Evolutionary conservation across 2,113 vertebrate genomes (phyloP).

Genomic region (Dicaeum eximium): DNA sequence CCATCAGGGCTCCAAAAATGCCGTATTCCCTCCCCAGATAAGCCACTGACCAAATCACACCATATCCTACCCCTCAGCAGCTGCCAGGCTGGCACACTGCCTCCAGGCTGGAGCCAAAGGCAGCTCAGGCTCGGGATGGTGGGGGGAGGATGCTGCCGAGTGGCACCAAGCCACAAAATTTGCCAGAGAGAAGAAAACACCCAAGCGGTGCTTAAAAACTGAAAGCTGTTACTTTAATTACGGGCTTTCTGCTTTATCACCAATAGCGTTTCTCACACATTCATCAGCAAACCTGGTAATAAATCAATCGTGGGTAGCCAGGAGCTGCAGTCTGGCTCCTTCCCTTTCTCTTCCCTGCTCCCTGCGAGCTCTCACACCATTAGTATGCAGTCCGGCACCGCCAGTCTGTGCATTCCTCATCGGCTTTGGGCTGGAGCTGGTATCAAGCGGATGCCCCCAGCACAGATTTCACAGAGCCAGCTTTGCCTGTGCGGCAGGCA

Average conservation of each 20-base stretch:
- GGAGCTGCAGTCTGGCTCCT: slow-evolving; percentile 66
- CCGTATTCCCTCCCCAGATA: neutral
- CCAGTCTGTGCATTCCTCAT: slow-evolving; percentile 24
- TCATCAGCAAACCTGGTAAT: slow-evolving; percentile 71
- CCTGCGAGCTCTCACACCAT: slow-evolving; percentile 30
- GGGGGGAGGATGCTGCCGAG: neutral
- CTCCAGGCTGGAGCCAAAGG: neutral
- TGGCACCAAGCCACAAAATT: neutral
- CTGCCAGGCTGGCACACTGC: neutral
- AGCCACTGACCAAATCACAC: neutral
- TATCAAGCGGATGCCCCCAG: slow-evolving; percentile 33
- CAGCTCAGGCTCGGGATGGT: neutral
- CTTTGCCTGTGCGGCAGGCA: neutral
- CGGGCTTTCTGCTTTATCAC: slow-evolving; percentile 64
- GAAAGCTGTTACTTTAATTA: slow-evolving; percentile 76
- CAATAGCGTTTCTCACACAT: slow-evolving; percentile 64
- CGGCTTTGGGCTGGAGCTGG: slow-evolving; percentile 37
- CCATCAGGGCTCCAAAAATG: neutral
- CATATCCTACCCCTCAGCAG: fast-evolving
- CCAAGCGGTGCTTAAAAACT: slow-evolving; percentile 59
- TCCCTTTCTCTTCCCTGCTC: slow-evolving; percentile 31
- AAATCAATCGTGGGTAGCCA: slow-evolving; percentile 71
- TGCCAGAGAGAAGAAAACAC: slow-evolving; percentile 20
- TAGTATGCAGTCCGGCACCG: slow-evolving; percentile 53
- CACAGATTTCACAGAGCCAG: neutral